Evolutionary conservation across 2,797 vertebrate species (phyloP).

Genomic region (Rhynchonycteris naso): DNA sequence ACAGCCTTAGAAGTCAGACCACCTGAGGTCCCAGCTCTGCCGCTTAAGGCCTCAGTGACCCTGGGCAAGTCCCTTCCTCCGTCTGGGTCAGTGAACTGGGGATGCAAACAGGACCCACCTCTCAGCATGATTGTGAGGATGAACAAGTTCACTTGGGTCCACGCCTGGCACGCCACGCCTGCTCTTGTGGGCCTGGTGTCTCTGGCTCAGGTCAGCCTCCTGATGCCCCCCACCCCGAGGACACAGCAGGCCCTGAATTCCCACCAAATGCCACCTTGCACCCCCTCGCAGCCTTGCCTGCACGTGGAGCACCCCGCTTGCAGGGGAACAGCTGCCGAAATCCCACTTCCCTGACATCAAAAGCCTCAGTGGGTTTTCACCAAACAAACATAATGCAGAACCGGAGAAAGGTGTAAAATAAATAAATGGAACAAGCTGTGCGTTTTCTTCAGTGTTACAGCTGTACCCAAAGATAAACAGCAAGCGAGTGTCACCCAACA

Average conservation of each 20-base stretch:
- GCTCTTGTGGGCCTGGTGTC: rapidly evolving
- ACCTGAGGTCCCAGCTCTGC: neutral
- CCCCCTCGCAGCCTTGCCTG: neutral
- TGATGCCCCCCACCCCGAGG: rapidly evolving
- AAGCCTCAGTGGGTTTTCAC: slow-evolving; percentile 87
- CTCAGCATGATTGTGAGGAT: rapidly evolving
- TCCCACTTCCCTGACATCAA: slow-evolving; percentile 83
- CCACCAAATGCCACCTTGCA: neutral
- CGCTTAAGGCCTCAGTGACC: rapidly evolving
- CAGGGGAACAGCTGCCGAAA: slow-evolving; percentile 85
- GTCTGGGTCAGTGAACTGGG: neutral
- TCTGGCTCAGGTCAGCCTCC: neutral
- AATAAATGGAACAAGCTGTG: slow-evolving; percentile 86
- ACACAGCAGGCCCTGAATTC: rapidly evolving
- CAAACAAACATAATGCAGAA: slow-evolving; percentile 87
- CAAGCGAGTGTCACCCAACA: slow-evolving; percentile 88
- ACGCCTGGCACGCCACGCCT: rapidly evolving
- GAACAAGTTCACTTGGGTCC: rapidly evolving
- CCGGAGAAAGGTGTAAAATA: slow-evolving; percentile 87
- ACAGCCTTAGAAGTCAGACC: rapidly evolving
- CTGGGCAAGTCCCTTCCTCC: neutral
- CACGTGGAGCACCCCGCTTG: slow-evolving; percentile 44
- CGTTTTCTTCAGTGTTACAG: slow-evolving; percentile 85
- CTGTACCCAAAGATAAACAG: slow-evolving; percentile 89
- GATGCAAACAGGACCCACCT: neutral